Evolutionary conservation across 2,113 vertebrate genomes (phyloP), one percentile per base, ranked within the genome.

Genomic region (Cathartes aura): DNA sequence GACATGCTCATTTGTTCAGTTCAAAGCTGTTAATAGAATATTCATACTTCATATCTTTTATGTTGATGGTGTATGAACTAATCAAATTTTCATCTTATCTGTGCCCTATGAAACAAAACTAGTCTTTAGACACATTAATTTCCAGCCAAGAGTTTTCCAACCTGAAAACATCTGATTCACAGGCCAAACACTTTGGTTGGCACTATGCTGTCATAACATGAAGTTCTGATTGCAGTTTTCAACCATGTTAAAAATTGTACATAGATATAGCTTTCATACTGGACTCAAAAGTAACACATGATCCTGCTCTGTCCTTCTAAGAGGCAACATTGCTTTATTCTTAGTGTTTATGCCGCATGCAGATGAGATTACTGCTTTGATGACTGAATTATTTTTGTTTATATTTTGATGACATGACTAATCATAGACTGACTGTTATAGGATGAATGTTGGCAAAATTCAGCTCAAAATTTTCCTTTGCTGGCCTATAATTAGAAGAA

Each of bases 361-460:
- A 82, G 67, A 79, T 45, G 23, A 42, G 84, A 90, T 74, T 68
- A 27, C 53, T 67, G 91, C 92, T 84, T 71, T 26, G 53, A n/a
- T 55, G 80, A 87, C 2, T 67, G 74, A 85, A 82, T 91, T 95
- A 81, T 58, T 91, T 87, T 50, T 52, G 71, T 90, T 97, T 84
- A 11, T 59, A 15, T 87, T 96, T 74, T 55, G 88, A 53, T 34
- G 7, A 58, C 53, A 59, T 32, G 42, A 89, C 73, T 95, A 64
- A 96, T 91, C 89, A 93, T 2, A 94, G 73, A 36, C 63, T 62
- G 94, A 90, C 53, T 89, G 79, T 90, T 63, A n/a, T 0, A 5
- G 56, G 88, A n/a, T 55, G 79, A 88, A 58, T 15, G 76, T 43
- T 74, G 74, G 85, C 70, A 68, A 58, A 96, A 71, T 23, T 21